These are phyloP conservation scores for Neodiprion virginianus DNA, from an alignment of 1,140 invertebrate species.

Conservation along the genomic window DNA sequence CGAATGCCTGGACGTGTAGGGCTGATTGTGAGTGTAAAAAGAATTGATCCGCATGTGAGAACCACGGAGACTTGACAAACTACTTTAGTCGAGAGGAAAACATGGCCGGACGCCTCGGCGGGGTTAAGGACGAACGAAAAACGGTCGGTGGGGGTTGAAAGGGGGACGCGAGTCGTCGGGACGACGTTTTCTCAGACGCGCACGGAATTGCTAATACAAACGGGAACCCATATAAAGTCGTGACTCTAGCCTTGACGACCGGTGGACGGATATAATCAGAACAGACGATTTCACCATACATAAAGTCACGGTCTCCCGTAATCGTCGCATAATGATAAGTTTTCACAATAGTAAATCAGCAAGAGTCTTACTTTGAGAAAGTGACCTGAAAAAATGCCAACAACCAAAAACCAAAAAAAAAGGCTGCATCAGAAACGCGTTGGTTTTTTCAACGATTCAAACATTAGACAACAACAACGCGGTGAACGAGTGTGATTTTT, in stretches of 20 bases:
- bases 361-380: too few relatives aligned
- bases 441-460: too few relatives aligned
- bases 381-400: too few relatives aligned
- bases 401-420: too few relatives aligned
- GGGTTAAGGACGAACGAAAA: background rate
- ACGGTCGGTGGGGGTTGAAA: constrained; percentile 17
- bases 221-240: background rate
- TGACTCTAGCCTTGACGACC: background rate
- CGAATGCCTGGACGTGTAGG: too few relatives aligned
- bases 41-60: constrained; percentile 27
- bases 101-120: constrained; percentile 25
- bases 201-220: constrained; percentile 51
- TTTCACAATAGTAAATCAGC: too few relatives aligned
- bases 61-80: constrained; percentile 43
- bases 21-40: too few relatives aligned
- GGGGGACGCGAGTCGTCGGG: constrained; percentile 32
- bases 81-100: constrained; percentile 39
- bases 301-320: background rate
- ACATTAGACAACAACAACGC: too few relatives aligned
- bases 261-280: background rate
- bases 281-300: background rate
- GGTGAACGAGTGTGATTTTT: too few relatives aligned
- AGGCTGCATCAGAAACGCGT: too few relatives aligned
- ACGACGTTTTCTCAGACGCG: constrained; percentile 31
- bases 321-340: background rate